These are phyloP conservation scores for Albula goreensis DNA, from an alignment of 2,113 vertebrate species.

Conservation along the genomic window DNA sequence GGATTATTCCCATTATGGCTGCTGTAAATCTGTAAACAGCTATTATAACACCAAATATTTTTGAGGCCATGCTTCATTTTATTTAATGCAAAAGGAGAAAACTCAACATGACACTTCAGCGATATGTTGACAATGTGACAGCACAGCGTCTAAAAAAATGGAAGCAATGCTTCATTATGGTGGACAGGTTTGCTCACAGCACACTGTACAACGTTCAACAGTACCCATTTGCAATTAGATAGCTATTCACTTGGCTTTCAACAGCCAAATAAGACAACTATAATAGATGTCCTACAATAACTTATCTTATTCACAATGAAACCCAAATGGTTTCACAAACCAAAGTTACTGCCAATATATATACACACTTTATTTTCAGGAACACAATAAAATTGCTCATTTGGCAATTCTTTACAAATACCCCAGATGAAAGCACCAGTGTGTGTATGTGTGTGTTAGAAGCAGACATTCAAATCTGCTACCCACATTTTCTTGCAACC, in stretches of 20 bases:
- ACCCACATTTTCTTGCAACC: conserved; percentile 48
- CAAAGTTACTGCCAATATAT: conserved; percentile 55
- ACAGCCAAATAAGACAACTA: conserved; percentile 71
- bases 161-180: conserved; percentile 64
- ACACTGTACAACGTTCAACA: conserved; percentile 71
- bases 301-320: conserved; percentile 44
- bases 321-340: conserved; percentile 56
- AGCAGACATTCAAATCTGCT: conserved; percentile 56
- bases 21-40: background rate
- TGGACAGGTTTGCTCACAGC: conserved; percentile 73
- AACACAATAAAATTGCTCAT: conserved; percentile 57
- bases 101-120: conserved; percentile 76
- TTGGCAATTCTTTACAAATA: conserved; percentile 69
- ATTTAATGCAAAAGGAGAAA: conserved; percentile 78
- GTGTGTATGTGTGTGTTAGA: conserved; percentile 43
- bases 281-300: conserved; percentile 59
- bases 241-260: conserved; percentile 70
- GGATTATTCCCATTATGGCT: background rate
- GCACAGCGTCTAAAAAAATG: conserved; percentile 75
- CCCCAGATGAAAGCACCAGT: conserved; percentile 69
- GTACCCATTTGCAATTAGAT: conserved; percentile 71
- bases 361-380: conserved; percentile 48
- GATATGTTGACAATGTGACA: conserved; percentile 73
- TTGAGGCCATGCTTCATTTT: conserved; percentile 89
- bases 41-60: conserved; percentile 26